phyloP scores from a whole-genome alignment of 2,888 invertebrate species.

The Lasioglossum lativentre region DNA sequence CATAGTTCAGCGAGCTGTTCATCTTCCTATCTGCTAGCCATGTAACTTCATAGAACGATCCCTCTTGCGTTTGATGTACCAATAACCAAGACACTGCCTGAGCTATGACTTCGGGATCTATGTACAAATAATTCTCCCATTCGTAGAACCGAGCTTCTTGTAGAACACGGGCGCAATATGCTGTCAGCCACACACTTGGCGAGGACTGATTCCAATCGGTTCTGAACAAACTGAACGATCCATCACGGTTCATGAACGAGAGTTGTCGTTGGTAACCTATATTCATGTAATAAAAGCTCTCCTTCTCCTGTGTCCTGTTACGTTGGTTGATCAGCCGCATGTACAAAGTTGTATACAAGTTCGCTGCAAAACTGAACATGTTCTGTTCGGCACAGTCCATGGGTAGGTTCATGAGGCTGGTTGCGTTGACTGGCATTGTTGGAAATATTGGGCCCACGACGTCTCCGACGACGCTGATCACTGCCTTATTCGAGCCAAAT shows the following conservation, averaged over 20 bases:
- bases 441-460: conserved; percentile 97
- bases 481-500: conserved; percentile 95
- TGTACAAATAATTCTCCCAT: conserved; percentile 98
- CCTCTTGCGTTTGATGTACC: conserved; percentile 92
- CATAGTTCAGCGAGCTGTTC: conserved; percentile 89
- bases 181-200: conserved; percentile 96
- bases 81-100: conserved; percentile 95
- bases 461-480: conserved; percentile 94
- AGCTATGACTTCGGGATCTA: conserved; percentile 94
- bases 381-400: conserved; percentile 98
- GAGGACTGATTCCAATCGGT: conserved; percentile 97
- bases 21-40: conserved; percentile 96
- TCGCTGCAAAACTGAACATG: conserved; percentile 98
- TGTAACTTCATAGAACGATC: conserved; percentile 95
- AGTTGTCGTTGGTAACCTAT: conserved; percentile 95
- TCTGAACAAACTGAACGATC: conserved; percentile 95
- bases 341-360: conserved; percentile 95
- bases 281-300: conserved; percentile 95
- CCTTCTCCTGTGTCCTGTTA: conserved; percentile 91
- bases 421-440: conserved; percentile 95
- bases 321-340: conserved; percentile 96
- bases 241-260: conserved; percentile 95
- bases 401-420: conserved; percentile 91
- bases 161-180: conserved; percentile 94
- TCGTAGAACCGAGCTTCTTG: conserved; percentile 98